Base-by-base conservation (phyloP, 2,113 vertebrate species). In the Mugil cephalus region DNA sequence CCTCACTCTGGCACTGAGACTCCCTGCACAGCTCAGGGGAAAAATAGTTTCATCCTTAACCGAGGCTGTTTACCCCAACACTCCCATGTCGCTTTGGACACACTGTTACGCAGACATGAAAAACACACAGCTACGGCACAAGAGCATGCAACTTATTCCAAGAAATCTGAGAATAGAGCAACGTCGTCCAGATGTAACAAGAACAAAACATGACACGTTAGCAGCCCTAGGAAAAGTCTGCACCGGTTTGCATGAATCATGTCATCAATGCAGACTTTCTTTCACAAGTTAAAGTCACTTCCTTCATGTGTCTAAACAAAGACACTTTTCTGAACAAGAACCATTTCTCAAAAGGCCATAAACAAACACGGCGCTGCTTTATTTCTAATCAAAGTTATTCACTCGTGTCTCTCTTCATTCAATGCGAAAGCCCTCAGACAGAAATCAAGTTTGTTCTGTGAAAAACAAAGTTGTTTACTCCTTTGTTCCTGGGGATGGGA, bases 391-490 rank as follows among this genome's bases (percentile, higher is more conserved):
- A 15, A 10, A 0, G 8, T 21, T n/a, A 13, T 30, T 30, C 5
- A 3, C 4, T 11, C n/a, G n/a, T 30, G 24, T 30, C 11, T 19
- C 10, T 35, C 5, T 21, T 38, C 35, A 40, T 46, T 59, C 38
- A 64, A 4, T 52, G 38, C 8, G 54, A 70, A 68, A 65, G 10
- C 10, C 18, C 10, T 24, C 4, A n/a, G 36, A 71, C 42, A 51
- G 19, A 73, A 79, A 34, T 43, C 64, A 74, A 69, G 71, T 55
- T 40, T 64, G 60, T 15, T 56, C 61, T 63, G 78, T 60, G 77
- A 86, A 89, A 89, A 91, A 87, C 82, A 83, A 89, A 88, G 80
- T 93, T 91, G 92, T 92, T 93, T 90, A 89, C 87, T 56, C 60
- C 77, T 90, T 87, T 87, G 84, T 89, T 88, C 70, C 17, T 18